phyloP scores from a whole-genome alignment of 2,113 vertebrate genomes.

The Nanger granti region DNA sequence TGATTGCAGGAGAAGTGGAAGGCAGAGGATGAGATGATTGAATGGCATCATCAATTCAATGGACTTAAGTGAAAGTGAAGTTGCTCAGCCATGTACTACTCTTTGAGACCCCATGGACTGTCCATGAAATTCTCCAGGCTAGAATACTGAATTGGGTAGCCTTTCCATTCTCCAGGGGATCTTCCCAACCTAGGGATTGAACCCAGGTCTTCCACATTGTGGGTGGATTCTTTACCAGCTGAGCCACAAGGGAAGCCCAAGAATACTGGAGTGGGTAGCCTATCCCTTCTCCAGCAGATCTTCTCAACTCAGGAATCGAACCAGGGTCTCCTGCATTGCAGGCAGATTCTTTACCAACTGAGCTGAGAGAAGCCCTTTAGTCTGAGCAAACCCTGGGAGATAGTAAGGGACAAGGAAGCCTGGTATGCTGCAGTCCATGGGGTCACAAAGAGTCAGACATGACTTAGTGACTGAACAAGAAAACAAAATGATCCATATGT shows the following conservation, averaged over 20 bases:
- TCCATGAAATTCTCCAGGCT: neutral
- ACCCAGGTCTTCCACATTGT: too few relatives aligned
- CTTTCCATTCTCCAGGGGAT: too few relatives aligned
- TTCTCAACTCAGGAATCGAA: neutral
- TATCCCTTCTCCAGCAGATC: neutral
- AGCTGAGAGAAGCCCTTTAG: neutral
- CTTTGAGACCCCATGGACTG: neutral
- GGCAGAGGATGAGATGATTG: neutral
- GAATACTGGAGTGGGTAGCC: too few relatives aligned
- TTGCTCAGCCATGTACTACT: neutral
- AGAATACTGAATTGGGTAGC: neutral
- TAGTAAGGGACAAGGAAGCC: neutral
- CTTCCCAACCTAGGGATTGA: too few relatives aligned
- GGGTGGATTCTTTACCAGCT: too few relatives aligned
- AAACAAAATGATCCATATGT: neutral
- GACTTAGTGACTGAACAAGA: neutral
- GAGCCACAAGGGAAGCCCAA: too few relatives aligned
- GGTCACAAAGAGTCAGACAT: neutral
- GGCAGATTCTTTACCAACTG: neutral
- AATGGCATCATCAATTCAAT: neutral
- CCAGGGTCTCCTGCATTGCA: neutral
- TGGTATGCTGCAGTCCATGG: neutral
- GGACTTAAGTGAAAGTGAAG: neutral
- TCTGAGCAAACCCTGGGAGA: neutral
- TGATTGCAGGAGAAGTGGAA: neutral